Evolutionary conservation across 2,888 invertebrate genomes (phyloP), one percentile per base, ranked within the genome.

Genomic region (Sarcophaga rosellei): DNA sequence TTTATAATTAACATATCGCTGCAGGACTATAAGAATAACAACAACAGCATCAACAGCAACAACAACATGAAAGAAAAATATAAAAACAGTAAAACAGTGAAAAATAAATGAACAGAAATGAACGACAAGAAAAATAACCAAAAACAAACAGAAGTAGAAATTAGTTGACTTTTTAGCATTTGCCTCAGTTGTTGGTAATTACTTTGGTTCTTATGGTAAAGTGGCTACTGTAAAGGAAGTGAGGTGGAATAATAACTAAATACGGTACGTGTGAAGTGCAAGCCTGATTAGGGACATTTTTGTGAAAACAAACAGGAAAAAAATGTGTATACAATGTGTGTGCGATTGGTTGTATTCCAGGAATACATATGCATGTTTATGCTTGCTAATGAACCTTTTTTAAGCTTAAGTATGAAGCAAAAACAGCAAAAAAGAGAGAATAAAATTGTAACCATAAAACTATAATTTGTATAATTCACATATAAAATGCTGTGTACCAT

Each of bases 1-100:
- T 81, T 83, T 77, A 80, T 83, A 86, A 86, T 86, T 80, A 86
- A 83, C 86, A 81, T 81, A 86, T 77, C 77, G 74, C 80, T 53
- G 65, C 69, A 63, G 70, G 66, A 61, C 75, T 44, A 59, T 35
- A 73, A 77, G 17, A 17, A 68, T 47, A 65, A 74, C 45, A 72
- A 44, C 62, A 20, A 12, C 35, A 72, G 23, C 62, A 20, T 10
- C 35, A 69, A n/a, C 11, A 72, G 17, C 25, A 35, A 8, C 25
- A 25, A 25, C 35, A 35, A 35, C 35, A 35, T 53, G 65, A 44
- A 47, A 53, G 57, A 65, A 25, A 61, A 17, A 61, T 12, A 25
- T 12, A n/a, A 20, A 72, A 23, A 47, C 53, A 63, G 44, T 44
- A 66, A 20, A 20, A 57, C 62, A 70, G 12, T 62, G 35, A 35